Evolutionary conservation across 2,888 invertebrate genomes (phyloP), one percentile per base, ranked within the genome.

Genomic region (Morpho achilles): DNA sequence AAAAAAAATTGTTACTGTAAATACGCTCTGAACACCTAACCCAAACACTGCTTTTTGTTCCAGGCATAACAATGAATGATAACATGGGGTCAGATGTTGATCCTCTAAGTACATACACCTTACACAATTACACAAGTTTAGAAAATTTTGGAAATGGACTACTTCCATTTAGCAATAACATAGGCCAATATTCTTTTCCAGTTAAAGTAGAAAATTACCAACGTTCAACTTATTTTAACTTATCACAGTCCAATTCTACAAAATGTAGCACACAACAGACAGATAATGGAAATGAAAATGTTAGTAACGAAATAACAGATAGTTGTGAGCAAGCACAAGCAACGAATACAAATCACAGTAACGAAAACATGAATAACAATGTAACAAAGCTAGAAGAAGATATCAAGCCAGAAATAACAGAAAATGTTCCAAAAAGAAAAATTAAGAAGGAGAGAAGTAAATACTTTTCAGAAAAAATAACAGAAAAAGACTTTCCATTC

Each of bases 401-500:
- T 40, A 59, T 67, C 0, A 78, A 79, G 64, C 70, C 75, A 3
- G 69, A 66, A 2, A 67, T 68, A 40, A 62, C 60, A 49, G 66
- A 66, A 42, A 74, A 67, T 40, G 66, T 62, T 8, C 62, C 63
- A 7, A 59, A 45, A 66, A 66, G 56, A 56, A 73, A 66, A 55
- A 64, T 32, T 60, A 69, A 64, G 61, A 80, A 77, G 3, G 80
- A 73, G 48, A 72, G 74, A 1, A 82, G 77, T 39, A 82, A 67
- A 62, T 86, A 80, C 44, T 82, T 83, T 72, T 86, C 86, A 0
- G 80, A 82, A 22, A 88, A 89, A 59, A 84, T 89, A 5, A 73
- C 67, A 0, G 86, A 87, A 45, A 74, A 79, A 10, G 71, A 80
- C 0, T 89, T 81, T 45, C 79, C 82, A 0, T 90, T 87, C 56